A percentile compares a stretch with the other conserved stretches of the same genome.
Evolutionary conservation across 2,888 invertebrate species (phyloP).

Genomic region (Leptinotarsa peninsularis): DNA sequence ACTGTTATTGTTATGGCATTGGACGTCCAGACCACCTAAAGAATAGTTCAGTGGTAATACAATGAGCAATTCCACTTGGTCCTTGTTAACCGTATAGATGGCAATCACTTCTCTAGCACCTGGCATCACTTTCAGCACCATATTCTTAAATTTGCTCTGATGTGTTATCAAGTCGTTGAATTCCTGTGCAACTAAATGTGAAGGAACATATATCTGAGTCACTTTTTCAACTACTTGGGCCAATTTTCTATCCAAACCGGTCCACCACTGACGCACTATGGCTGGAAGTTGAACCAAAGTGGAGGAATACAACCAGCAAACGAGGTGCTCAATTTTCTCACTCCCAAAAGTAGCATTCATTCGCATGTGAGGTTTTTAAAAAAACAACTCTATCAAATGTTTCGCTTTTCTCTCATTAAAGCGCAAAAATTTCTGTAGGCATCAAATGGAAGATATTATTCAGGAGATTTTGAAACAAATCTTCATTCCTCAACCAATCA

Average conservation of each 20-base stretch:
- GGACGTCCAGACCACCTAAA: slow-evolving; percentile 79
- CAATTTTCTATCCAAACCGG: slow-evolving; percentile 73
- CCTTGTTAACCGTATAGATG: slow-evolving; percentile 84
- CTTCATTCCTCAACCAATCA: slow-evolving; percentile 72
- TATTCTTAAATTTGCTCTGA: slow-evolving; percentile 72
- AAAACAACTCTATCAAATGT: slow-evolving; percentile 41
- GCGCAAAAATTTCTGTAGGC: slow-evolving; percentile 73
- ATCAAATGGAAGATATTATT: slow-evolving; percentile 75
- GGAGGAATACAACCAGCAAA: slow-evolving; percentile 76
- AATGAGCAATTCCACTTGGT: slow-evolving; percentile 82
- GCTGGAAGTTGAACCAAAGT: slow-evolving; percentile 77
- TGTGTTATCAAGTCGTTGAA: slow-evolving; percentile 71
- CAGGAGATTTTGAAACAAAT: slow-evolving; percentile 69
- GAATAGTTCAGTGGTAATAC: slow-evolving; percentile 87
- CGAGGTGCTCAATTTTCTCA: slow-evolving; percentile 68
- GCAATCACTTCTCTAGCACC: slow-evolving; percentile 84
- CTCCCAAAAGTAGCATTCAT: slow-evolving; percentile 56
- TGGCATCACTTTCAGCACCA: slow-evolving; percentile 78
- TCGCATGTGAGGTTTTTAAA: slow-evolving; percentile 42
- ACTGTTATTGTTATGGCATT: slow-evolving; percentile 76
- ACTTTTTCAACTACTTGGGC: slow-evolving; percentile 77
- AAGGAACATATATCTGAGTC: slow-evolving; percentile 77
- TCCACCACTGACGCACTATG: slow-evolving; percentile 83
- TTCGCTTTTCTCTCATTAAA: slow-evolving; percentile 50
- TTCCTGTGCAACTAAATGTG: slow-evolving; percentile 75